Evolutionary conservation across 2,888 invertebrate species (phyloP), one percentile per base, ranked within the genome.

Genomic region (Drosophila suboccidentalis): DNA sequence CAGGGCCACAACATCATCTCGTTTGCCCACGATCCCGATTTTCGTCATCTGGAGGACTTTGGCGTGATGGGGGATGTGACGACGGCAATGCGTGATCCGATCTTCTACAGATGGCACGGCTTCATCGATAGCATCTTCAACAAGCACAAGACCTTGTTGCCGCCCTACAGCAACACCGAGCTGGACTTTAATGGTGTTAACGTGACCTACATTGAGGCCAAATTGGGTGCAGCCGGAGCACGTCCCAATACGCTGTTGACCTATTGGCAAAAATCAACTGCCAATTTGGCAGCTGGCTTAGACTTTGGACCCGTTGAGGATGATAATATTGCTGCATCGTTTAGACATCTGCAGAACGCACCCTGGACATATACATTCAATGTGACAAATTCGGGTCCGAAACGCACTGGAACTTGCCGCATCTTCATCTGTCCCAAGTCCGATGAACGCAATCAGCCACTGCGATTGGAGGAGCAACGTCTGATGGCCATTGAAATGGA

Each of bases 91-190:
- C 94, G 97, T 51, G 97, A 97, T 92, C 97, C 97, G 0, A 93
- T 96, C 71, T 97, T 97, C 94, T 97, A 96, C 93, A 95, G 97
- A 89, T 97, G 96, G 96, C 97, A 97, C 89, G 95, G 95, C 1
- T 96, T 94, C 91, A 94, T 97, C 50, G 96, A 97, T 82, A 94
- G 95, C 71, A 92, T 96, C 34, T 97, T 96, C 94, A 95, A 95
- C 78, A 94, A 94, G 76, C 95, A 95, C 91, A 97, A 97, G 91
- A 92, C 93, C 6, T 94, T 94, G 6, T 87, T 96, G 46, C 93
- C 94, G 0, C 92, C 94, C 10, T 96, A 96, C 87, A 93, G 90
- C 0, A 83, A 80, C 1, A 87, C 92, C 22, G 93, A 91, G 6
- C 59, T 91, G 53, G 62, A 63, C 22, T 91, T 80, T 43, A 38